Evolutionary conservation across 1,140 invertebrate genomes (phyloP).

Genomic region (Conopomorpha cramerella): DNA sequence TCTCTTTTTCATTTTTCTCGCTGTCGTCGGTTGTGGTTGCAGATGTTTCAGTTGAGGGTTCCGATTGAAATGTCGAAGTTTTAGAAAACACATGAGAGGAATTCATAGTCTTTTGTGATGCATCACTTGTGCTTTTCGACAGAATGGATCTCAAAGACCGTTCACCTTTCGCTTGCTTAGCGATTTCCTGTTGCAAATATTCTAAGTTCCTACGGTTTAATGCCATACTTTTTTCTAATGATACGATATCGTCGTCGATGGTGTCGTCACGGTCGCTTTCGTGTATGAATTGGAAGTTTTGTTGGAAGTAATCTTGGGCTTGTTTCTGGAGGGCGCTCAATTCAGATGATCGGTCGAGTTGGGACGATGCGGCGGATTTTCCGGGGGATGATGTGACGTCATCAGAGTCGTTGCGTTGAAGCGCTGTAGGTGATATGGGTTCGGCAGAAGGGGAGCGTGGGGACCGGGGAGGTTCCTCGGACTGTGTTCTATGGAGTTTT

Average conservation of each 20-base stretch:
- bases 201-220: slow-evolving; percentile 54
- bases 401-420: slow-evolving; percentile 44
- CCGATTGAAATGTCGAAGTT: slow-evolving; percentile 57
- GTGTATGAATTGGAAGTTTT: slow-evolving; percentile 59
- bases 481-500: slow-evolving; percentile 78
- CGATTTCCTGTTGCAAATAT: slow-evolving; percentile 58
- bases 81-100: slow-evolving; percentile 45
- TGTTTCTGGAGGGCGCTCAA: slow-evolving; percentile 42
- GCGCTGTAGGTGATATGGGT: slow-evolving; percentile 25
- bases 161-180: slow-evolving; percentile 49
- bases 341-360: slow-evolving; percentile 48
- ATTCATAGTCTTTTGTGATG: slow-evolving; percentile 43
- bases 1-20: slow-evolving; percentile 75
- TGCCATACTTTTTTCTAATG: slow-evolving; percentile 57
- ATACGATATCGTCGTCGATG: slow-evolving; percentile 56
- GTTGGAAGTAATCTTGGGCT: slow-evolving; percentile 58
- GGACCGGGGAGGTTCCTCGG: slow-evolving; percentile 78
- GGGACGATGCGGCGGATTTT: slow-evolving; percentile 44
- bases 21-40: slow-evolving; percentile 59
- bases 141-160: slow-evolving; percentile 37
- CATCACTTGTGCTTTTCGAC: slow-evolving; percentile 47
- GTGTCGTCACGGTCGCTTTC: slow-evolving; percentile 58
- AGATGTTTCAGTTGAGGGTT: slow-evolving; percentile 54
- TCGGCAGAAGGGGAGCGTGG: slow-evolving; percentile 61
- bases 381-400: slow-evolving; percentile 44